Evolutionary conservation across 1,140 invertebrate species (phyloP).

Genomic region (Theocolax elegans): DNA sequence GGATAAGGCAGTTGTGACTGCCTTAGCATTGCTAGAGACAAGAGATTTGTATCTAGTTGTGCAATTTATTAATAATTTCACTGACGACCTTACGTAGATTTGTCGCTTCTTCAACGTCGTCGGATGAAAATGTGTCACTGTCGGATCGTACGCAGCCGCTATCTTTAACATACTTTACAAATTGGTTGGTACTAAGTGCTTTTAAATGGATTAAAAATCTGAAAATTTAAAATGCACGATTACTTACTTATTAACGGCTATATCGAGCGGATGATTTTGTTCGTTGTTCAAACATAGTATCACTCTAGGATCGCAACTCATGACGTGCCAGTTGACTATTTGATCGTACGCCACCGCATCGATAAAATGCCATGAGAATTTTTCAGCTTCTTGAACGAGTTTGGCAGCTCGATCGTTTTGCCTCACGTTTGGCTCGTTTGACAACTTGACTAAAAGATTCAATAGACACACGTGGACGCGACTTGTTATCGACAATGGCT

Average conservation of each 20-base stretch:
- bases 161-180: conserved; percentile 67
- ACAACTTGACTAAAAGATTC: conserved; percentile 76
- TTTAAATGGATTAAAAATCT: neutral
- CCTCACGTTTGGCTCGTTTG: conserved; percentile 78
- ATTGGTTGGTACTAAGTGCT: neutral
- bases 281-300: conserved; percentile 69
- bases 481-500: conserved; percentile 55
- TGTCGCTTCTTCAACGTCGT: conserved; percentile 71
- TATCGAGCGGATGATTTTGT: conserved; percentile 66
- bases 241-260: conserved; percentile 67
- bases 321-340: conserved; percentile 81
- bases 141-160: conserved; percentile 71
- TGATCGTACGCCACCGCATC: conserved; percentile 76
- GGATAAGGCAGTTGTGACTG: conserved; percentile 68
- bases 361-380: conserved; percentile 77
- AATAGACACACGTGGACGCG: conserved; percentile 71
- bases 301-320: conserved; percentile 79
- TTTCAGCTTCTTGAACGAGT: conserved; percentile 73
- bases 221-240: neutral
- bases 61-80: conserved; percentile 72
- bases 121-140: conserved; percentile 62
- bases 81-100: conserved; percentile 71
- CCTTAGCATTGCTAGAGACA: conserved; percentile 64
- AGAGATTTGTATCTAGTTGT: conserved; percentile 70
- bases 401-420: conserved; percentile 69